phyloP scores from a whole-genome alignment of 2,113 vertebrate genomes.

The Salvelinus namaycush region DNA sequence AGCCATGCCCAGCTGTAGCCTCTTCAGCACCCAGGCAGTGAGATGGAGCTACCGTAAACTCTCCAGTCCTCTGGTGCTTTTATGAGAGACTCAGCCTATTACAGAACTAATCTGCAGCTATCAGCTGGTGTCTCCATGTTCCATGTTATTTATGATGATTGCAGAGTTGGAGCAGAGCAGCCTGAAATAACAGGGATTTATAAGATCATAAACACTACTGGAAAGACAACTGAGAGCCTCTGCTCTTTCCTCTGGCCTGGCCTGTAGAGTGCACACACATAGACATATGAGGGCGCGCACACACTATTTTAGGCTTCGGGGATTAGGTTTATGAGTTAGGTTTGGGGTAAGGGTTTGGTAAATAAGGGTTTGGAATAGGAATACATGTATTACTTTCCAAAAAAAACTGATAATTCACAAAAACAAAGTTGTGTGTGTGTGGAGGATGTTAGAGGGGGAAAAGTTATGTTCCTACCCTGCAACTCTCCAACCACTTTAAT shows the following conservation, averaged over 20 bases:
- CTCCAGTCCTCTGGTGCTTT: not conserved
- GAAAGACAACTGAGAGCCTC: not conserved
- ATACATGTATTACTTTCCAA: too few relatives aligned
- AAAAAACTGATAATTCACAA: too few relatives aligned
- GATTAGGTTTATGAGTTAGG: not conserved
- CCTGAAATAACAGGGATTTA: not conserved
- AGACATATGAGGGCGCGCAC: not conserved
- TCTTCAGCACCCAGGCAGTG: not conserved
- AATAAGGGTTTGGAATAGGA: too few relatives aligned
- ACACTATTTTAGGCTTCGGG: not conserved
- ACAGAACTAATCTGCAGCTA: constrained; percentile 22
- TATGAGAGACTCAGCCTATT: constrained; percentile 6
- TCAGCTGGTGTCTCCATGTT: not conserved
- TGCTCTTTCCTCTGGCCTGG: too few relatives aligned
- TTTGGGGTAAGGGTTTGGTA: too few relatives aligned
- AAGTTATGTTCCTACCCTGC: too few relatives aligned
- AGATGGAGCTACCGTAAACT: not conserved
- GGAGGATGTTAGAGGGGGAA: too few relatives aligned
- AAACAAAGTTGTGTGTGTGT: too few relatives aligned
- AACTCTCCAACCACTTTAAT: too few relatives aligned
- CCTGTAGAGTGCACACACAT: too few relatives aligned
- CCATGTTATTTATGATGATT: constrained; percentile 1
- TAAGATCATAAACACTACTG: not conserved
- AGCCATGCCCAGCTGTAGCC: not conserved
- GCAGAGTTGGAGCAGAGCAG: not conserved